Conservation (phyloP, 2,888 invertebrate genomes). For the Andricus quercusramuli region DNA sequence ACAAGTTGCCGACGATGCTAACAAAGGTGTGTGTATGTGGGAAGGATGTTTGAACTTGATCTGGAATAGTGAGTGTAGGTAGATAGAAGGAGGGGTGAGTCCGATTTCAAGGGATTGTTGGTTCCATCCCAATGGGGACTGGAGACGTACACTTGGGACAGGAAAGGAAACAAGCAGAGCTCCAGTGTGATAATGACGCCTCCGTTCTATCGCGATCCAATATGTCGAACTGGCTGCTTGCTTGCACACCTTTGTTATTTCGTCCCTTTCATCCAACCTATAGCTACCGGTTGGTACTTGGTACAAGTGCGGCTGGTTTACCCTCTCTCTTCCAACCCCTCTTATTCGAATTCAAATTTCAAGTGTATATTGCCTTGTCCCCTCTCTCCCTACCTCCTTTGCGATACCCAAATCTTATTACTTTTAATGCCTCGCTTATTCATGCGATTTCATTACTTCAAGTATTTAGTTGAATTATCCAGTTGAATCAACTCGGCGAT, state of each 20-base stretch:
- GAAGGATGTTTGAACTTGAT: neutral
- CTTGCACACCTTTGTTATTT: slow-evolving; percentile 63
- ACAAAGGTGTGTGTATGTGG: neutral
- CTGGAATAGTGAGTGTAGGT: neutral
- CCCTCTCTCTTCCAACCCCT: slow-evolving; percentile 2
- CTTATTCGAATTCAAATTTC: slow-evolving; percentile 39
- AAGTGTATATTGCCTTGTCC: slow-evolving; percentile 30
- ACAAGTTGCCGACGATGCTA: neutral
- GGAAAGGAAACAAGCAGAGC: slow-evolving; percentile 51
- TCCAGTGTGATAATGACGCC: slow-evolving; percentile 58
- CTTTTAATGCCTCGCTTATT: slow-evolving; percentile 46
- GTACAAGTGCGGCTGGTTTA: slow-evolving; percentile 44
- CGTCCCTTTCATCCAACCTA: slow-evolving; percentile 62
- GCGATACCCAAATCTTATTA: slow-evolving; percentile 25
- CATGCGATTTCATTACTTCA: slow-evolving; percentile 1
- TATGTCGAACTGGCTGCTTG: slow-evolving; percentile 52
- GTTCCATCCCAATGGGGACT: slow-evolving; percentile 5
- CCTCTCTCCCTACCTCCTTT: neutral
- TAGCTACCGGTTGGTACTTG: slow-evolving; percentile 33
- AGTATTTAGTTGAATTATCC: neutral
- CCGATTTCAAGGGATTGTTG: slow-evolving; percentile 18
- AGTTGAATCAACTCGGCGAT: neutral
- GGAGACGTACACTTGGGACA: slow-evolving; percentile 38
- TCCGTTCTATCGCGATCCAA: slow-evolving; percentile 59
- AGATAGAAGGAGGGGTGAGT: neutral